These are phyloP conservation scores for Papilio helenus DNA, from an alignment of 1,140 invertebrate species.

Conservation along the genomic window DNA sequence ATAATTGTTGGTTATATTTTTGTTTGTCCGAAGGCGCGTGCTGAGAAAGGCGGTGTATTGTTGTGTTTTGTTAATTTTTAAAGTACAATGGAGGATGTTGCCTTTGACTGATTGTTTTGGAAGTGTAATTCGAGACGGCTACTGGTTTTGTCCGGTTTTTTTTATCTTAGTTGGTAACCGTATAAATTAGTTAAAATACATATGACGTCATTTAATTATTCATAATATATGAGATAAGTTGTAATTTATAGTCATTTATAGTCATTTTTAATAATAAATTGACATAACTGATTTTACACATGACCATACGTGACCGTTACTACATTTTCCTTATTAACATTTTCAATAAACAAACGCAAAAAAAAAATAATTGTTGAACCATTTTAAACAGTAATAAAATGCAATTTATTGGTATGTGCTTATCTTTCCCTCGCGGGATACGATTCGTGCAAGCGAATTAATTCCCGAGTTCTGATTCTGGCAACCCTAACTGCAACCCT, in stretches of 20 bases:
- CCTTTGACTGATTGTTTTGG: constrained; percentile 43
- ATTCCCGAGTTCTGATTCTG: constrained; percentile 33
- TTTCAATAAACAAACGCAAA: background rate
- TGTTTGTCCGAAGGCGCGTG: constrained; percentile 37
- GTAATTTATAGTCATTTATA: too few species aligned
- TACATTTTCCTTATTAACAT: background rate
- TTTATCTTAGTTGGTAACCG: background rate
- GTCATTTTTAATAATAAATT: too few species aligned
- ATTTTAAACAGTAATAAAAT: background rate
- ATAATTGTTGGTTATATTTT: constrained; percentile 29
- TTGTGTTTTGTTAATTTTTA: constrained; percentile 43
- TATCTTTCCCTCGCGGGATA: background rate
- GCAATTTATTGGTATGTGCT: constrained; percentile 10
- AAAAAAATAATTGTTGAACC: background rate
- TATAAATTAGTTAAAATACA: background rate
- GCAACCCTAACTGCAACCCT: constrained; percentile 21
- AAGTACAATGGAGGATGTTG: constrained; percentile 30
- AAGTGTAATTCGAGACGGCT: constrained; percentile 37
- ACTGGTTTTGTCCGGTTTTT: constrained; percentile 38
- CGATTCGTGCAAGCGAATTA: constrained; percentile 33
- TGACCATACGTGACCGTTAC: background rate
- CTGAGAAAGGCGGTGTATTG: constrained; percentile 40
- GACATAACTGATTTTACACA: background rate
- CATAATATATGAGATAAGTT: too few species aligned
- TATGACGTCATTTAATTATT: too few species aligned